Evolutionary conservation across 2,113 vertebrate genomes (phyloP).

Genomic region (Bubo bubo): DNA sequence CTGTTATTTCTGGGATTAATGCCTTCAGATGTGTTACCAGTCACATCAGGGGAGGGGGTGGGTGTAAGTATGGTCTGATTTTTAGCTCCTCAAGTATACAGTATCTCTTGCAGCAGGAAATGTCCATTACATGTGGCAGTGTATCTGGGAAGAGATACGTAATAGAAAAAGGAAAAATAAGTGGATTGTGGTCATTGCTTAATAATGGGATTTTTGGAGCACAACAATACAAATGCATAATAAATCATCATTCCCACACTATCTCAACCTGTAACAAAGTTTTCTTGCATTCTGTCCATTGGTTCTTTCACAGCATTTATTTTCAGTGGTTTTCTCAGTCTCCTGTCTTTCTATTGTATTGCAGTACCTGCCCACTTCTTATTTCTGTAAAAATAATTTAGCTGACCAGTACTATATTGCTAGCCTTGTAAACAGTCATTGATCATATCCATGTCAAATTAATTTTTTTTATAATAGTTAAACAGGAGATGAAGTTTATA

Average conservation of each 20-base stretch:
- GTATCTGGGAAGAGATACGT: neutral
- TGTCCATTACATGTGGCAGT: neutral
- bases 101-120: neutral
- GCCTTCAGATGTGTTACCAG: neutral
- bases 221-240: neutral
- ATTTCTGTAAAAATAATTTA: neutral
- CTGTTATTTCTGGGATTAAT: neutral
- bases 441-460: neutral
- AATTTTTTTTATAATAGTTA: neutral
- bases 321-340: neutral
- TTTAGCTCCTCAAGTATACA: neutral
- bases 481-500: neutral
- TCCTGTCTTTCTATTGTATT: neutral
- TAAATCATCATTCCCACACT: fast-evolving
- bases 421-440: neutral
- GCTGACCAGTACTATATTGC: neutral
- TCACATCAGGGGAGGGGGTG: neutral
- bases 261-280: fast-evolving
- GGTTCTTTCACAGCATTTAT: neutral
- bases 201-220: neutral
- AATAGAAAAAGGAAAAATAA: neutral
- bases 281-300: neutral
- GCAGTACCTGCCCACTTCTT: neutral
- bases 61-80: neutral
- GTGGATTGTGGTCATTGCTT: neutral